These are phyloP conservation scores for Oceanodroma tethys DNA, from an alignment of 2,113 vertebrate species.

Conservation along the genomic window DNA sequence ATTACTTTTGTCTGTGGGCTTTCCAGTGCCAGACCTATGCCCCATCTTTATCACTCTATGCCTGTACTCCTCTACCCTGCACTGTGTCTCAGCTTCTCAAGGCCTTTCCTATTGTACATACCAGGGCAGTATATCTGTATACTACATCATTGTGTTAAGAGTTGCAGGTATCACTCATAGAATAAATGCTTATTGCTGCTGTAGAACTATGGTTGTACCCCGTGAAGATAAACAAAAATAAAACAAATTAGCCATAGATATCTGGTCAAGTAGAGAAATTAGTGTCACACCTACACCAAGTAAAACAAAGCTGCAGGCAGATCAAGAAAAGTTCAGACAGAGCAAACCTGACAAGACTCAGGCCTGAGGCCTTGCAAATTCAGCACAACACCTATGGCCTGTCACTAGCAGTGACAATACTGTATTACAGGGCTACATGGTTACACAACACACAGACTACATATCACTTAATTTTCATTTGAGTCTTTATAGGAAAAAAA, in stretches of 20 bases:
- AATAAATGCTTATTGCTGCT: neutral
- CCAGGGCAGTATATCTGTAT: neutral
- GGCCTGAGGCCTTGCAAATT: neutral
- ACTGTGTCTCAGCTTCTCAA: neutral
- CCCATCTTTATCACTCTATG: neutral
- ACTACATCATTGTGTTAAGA: neutral
- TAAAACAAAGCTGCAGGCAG: neutral
- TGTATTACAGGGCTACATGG: neutral
- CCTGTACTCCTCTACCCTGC: neutral
- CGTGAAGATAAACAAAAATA: neutral
- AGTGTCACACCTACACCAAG: neutral
- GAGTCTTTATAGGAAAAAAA: neutral
- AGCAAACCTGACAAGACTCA: neutral
- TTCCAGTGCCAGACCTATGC: neutral
- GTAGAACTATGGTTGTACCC: neutral
- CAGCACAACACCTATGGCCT: fast-evolving
- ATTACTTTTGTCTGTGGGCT: neutral
- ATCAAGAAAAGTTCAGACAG: neutral
- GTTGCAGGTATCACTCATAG: neutral
- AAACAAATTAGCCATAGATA: neutral
- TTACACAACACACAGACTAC: neutral
- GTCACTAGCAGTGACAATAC: neutral
- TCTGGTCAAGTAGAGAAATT: neutral
- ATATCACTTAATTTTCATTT: neutral
- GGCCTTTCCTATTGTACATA: fast-evolving